Conservation (phyloP, 1,140 invertebrate species). For the Calycopis cecrops region DNA sequence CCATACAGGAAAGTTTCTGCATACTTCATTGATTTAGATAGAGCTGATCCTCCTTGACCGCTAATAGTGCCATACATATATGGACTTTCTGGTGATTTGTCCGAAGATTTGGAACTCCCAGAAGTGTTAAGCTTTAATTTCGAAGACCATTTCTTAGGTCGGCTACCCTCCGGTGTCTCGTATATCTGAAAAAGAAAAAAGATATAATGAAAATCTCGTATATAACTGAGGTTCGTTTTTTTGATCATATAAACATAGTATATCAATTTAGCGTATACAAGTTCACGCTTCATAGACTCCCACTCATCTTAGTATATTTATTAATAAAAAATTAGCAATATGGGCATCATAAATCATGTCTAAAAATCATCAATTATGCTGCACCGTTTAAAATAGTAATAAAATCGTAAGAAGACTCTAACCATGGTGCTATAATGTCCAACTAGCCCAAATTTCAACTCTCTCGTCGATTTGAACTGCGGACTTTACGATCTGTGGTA, state of each 20-base stretch:
- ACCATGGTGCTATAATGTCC: no score
- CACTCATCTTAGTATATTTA: no score
- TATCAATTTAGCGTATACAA: background rate
- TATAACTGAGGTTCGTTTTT: no score
- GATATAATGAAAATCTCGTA: background rate
- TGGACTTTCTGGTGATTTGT: constrained; percentile 65
- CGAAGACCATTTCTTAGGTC: constrained; percentile 69
- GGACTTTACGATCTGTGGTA: no score
- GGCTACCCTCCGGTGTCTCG: constrained; percentile 51
- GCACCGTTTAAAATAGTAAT: no score
- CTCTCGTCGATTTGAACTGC: no score
- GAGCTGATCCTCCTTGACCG: constrained; percentile 73
- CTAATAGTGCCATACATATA: constrained; percentile 69
- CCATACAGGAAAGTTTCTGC: constrained; percentile 89
- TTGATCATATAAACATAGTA: background rate
- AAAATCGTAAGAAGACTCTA: no score
- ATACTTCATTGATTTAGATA: constrained; percentile 89
- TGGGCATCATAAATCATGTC: no score
- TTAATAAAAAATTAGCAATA: no score
- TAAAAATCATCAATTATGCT: no score
- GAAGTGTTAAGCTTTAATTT: constrained; percentile 65
- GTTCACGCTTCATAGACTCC: background rate
- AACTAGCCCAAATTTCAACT: no score
- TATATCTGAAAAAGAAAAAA: constrained; percentile 58
- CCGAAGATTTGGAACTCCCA: constrained; percentile 60